Percentiles rank a stretch among this genome's conserved stretches.
These are phyloP conservation scores for Antechinus stuartii DNA, from an alignment of 2,113 vertebrate genomes.

Conservation along the genomic window DNA sequence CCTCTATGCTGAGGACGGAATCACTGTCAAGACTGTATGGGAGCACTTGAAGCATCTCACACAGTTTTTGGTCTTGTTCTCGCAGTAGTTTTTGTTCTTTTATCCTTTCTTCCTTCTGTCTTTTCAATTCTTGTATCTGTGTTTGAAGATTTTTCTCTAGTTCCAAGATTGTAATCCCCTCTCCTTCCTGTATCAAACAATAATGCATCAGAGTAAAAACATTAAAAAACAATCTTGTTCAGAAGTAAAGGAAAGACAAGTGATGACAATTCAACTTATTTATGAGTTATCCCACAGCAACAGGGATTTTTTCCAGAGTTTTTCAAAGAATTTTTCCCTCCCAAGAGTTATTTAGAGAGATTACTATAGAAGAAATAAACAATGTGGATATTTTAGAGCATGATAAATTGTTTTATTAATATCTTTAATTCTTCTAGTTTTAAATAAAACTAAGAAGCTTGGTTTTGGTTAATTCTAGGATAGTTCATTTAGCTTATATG, in stretches of 20 bases:
- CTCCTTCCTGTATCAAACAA: constrained; percentile 81
- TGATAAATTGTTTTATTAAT: not conserved
- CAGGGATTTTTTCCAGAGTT: not conserved
- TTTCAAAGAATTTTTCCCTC: no score
- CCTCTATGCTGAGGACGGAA: constrained; percentile 87
- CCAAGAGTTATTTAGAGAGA: no score
- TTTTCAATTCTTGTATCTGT: constrained; percentile 85
- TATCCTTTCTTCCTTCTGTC: constrained; percentile 88
- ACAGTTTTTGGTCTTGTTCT: constrained; percentile 90
- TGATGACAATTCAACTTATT: no score
- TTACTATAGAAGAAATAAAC: not conserved
- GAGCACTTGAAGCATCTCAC: constrained; percentile 87
- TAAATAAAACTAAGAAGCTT: constrained; percentile 12
- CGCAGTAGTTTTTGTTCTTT: constrained; percentile 88
- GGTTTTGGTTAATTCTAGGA: not conserved
- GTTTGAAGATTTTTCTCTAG: constrained; percentile 92
- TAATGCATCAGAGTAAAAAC: not conserved
- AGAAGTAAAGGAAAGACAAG: not conserved
- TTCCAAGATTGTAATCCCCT: constrained; percentile 88
- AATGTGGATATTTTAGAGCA: not conserved
- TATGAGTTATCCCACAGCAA: not conserved
- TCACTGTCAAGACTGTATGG: constrained; percentile 69
- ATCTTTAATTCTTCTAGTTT: not conserved
- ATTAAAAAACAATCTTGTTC: not conserved
- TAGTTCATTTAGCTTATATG: not conserved